Conservation (phyloP, 23 tunicate genomes). For the Halocynthia roretzi region DNA sequence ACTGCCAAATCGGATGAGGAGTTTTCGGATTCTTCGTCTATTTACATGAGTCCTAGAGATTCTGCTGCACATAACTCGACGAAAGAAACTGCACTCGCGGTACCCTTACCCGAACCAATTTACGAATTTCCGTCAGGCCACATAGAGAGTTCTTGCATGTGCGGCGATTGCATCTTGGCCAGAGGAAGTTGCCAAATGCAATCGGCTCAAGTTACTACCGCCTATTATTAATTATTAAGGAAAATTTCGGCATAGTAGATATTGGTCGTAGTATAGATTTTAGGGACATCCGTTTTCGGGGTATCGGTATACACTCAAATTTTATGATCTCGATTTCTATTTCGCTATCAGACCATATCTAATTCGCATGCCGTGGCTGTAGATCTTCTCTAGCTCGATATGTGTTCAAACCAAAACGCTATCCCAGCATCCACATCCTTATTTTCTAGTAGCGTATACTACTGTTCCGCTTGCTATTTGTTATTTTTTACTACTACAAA, state of each 20-base stretch:
- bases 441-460: too few relatives aligned
- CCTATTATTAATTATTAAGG: slow-evolving; percentile 16
- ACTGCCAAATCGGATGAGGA: neutral
- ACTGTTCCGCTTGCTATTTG: too few relatives aligned
- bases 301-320: too few relatives aligned
- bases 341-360: too few relatives aligned
- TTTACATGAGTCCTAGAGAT: neutral
- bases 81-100: neutral
- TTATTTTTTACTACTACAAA: too few relatives aligned
- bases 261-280: neutral
- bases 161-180: slow-evolving; percentile 75
- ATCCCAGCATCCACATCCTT: too few relatives aligned
- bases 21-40: neutral
- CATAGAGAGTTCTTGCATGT: slow-evolving; percentile 89
- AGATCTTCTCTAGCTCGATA: too few relatives aligned
- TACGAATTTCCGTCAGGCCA: slow-evolving; percentile 89
- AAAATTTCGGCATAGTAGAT: neutral
- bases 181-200: slow-evolving; percentile 59
- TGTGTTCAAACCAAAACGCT: too few relatives aligned
- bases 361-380: too few relatives aligned
- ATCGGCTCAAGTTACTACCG: slow-evolving; percentile 23
- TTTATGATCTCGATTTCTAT: too few relatives aligned
- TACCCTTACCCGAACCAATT: slow-evolving; percentile 28
- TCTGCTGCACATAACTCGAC: neutral
- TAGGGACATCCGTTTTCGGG: too few relatives aligned